Percentiles rank a stretch among this genome's conserved stretches.
Evolutionary conservation across 1,140 invertebrate genomes (phyloP).

Genomic region (Rhagoletis zephyria): DNA sequence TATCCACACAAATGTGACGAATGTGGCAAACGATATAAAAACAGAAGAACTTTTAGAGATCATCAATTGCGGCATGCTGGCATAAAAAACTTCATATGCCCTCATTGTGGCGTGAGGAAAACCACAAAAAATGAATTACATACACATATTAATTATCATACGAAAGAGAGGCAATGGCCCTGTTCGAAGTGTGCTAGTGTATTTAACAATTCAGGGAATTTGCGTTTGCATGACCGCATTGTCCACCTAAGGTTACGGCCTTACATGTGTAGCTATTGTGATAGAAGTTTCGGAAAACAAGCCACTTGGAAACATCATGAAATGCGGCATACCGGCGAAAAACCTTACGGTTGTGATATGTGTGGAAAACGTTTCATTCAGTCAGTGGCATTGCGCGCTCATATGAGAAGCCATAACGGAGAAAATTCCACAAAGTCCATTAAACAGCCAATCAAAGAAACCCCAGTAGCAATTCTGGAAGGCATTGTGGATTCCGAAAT

Average conservation of each 20-base stretch:
- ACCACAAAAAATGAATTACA: slow-evolving; percentile 53
- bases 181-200: slow-evolving; percentile 56
- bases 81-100: slow-evolving; percentile 57
- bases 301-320: slow-evolving; percentile 57
- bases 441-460: neutral
- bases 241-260: slow-evolving; percentile 56
- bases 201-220: slow-evolving; percentile 55
- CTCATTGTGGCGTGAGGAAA: slow-evolving; percentile 56
- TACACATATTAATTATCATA: slow-evolving; percentile 58
- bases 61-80: slow-evolving; percentile 57
- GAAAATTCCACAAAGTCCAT: neutral
- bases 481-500: neutral
- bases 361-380: slow-evolving; percentile 59
- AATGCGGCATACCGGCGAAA: slow-evolving; percentile 71
- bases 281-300: slow-evolving; percentile 56
- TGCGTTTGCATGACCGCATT: slow-evolving; percentile 52
- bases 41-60: slow-evolving; percentile 22
- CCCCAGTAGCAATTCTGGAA: neutral
- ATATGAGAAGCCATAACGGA: slow-evolving; percentile 57
- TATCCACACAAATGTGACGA: slow-evolving; percentile 55
- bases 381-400: slow-evolving; percentile 48
- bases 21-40: slow-evolving; percentile 54
- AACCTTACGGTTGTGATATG: slow-evolving; percentile 56
- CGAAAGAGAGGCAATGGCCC: slow-evolving; percentile 54
- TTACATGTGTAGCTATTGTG: slow-evolving; percentile 57